Base-by-base conservation (phyloP, 2,797 vertebrate genomes). In the Catostomus latipinnis region DNA sequence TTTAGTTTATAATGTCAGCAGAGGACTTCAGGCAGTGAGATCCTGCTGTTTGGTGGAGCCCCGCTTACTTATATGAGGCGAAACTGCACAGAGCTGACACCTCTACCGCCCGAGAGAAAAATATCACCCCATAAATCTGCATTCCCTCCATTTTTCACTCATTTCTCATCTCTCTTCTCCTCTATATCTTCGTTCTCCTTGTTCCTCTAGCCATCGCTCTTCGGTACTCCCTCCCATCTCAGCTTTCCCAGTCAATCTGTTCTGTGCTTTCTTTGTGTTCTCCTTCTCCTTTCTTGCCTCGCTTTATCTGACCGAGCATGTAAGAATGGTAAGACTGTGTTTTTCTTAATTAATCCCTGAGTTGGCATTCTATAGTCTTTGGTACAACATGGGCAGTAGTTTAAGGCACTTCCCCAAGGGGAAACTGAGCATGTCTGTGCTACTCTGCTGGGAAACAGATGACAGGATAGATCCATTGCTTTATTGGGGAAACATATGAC, bases 141-240 rank as follows among this genome's bases (percentile, higher is more conserved):
- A 58, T 75, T 78, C 60, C 63, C 14, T 72, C 76, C 62, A 53
- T 70, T 72, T 83, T 50, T 53, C 62, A 89, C 88, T 92, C 86
- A 80, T 85, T 79, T 85, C 16, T 78, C 45, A 16, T 72, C 63
- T 49, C 86, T 87, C 76, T 81, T 75, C 83, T 81, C 61, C 48
- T 53, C 14, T 52, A 18, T 49, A 12, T 65, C 54, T n/a, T 54
- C 53, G 72, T 54, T 78, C 77, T 71, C 6, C 13, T 56, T 82
- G 43, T 81, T 62, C 69, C 34, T 75, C n/a, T 76, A 53, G 49
- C 68, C 58, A 61, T 71, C 16, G 34, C 22, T 82, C 45, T 63
- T 8, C 22, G 0, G 1, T 34, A 74, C 6, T 74, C 5, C 54
- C 43, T 74, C 49, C 50, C 22, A 14, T 67, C n/a, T 54, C 65